Evolutionary conservation across 2,888 invertebrate species (phyloP), one percentile per base, ranked within the genome.

Genomic region (Emmelina monodactyla): DNA sequence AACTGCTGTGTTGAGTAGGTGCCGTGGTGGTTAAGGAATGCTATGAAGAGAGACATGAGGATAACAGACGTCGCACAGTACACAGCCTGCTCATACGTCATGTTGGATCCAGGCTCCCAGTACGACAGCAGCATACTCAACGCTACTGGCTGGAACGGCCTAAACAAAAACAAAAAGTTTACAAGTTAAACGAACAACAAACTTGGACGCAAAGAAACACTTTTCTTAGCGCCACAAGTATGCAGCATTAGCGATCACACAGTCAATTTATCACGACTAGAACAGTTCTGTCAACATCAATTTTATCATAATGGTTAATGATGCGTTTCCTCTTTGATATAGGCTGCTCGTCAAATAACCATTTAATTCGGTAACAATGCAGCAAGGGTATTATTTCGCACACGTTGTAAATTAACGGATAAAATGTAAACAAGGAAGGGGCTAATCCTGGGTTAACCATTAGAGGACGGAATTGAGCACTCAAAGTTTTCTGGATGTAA

Each of bases 1-100:
- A 89, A 83, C 53, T 90, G 88, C 50, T 87, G 87, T 4, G 87
- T 86, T 36, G 83, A 82, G 56, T 85, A 85, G 19, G 86, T 76
- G 33, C 85, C 83, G 55, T 88, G 88, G 59, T 88, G 88, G 49
- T 85, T 82, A 11, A 85, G 68, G 46, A 88, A 69, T 10, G 83
- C 85, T 49, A 81, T 83, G 14, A 75, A 45, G 12, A 83, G 67
- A 2, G 83, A 83, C 62, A 84, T 66, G 35, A 73, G 49, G 32
- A 85, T 83, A 38, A 87, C 80, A 6, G 75, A 70, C 0, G 79
- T 72, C 2, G 87, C 87, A 53, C 85, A 87, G 54, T 84, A 79
- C 37, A 86, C 79, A 0, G 87, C 88, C 31, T 87, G 82, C 35
- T 82, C 62, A 51, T 79, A 78, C 1, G 76, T 59, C 60, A 78